Evolutionary conservation across 2,888 invertebrate genomes (phyloP), one percentile per base, ranked within the genome.

Genomic region (Hypselothyrea guttata): DNA sequence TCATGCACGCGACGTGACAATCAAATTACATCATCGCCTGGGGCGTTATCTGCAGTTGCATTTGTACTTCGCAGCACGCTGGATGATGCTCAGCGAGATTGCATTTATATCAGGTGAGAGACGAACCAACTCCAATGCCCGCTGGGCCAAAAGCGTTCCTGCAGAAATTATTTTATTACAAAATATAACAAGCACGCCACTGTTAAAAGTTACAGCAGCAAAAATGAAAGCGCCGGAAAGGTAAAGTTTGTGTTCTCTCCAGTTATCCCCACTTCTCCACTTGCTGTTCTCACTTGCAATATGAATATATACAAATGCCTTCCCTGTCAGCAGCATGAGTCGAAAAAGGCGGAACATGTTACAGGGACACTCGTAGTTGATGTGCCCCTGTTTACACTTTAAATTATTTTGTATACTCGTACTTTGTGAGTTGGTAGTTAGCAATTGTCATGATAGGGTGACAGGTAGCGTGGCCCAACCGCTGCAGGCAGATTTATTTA

Each of bases 51-150:
- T 96, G 72, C 94, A 94, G 90, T 90, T 94, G 86, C 93, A 95
- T 87, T 92, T 96, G 49, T 94, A 94, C 89, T 96, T 96, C 88
- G 94, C 95, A 53, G 92, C 94, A 37, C 92, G 93, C 78, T 97
- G 96, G 96, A 94, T 97, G 87, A 93, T 96, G 92, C 91, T 97
- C 84, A 95, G 96, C 89, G 97, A 97, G 91, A 93, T 96, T 68
- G 93, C 94, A 79, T 96, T 97, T 88, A 93, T 93, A 84, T 96
- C 96, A 79, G 93, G 96, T 96, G 90, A 89, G 86, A 11, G 16
- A 15, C 11, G 18, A 40, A 12, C 16, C 22, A 2, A 13, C 3
- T 5, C 18, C n/a, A 44, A 28, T 28, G 40, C 74, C 70, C 70
- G 71, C 59, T 59, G 74, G 58, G 70, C 56, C 35, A 34, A 55